A percentile compares a stretch with the other conserved stretches of the same genome.
These are phyloP conservation scores for Aleiodes sp. DNA, from an alignment of 1,140 invertebrate genomes.

Conservation along the genomic window DNA sequence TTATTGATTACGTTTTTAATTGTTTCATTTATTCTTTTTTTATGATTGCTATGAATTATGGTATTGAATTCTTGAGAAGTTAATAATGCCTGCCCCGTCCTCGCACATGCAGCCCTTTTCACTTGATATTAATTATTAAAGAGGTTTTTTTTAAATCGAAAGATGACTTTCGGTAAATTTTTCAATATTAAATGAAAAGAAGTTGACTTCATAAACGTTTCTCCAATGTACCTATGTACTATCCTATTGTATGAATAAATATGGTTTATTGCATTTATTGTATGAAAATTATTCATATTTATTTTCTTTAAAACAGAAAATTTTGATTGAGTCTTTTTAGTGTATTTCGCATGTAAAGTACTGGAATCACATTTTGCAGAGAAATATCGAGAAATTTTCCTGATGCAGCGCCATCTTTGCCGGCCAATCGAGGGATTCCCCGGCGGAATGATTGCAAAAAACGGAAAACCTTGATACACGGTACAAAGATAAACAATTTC, in stretches of 20 bases:
- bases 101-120: slow-evolving; percentile 6
- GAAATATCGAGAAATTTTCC: too few relatives aligned
- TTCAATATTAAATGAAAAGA: slow-evolving; percentile 23
- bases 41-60: background rate
- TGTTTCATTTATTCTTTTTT: background rate
- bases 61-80: background rate
- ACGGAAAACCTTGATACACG: too few relatives aligned
- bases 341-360: too few relatives aligned
- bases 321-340: too few relatives aligned
- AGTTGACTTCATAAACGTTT: slow-evolving; percentile 41
- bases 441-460: too few relatives aligned
- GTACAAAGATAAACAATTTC: too few relatives aligned
- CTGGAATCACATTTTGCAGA: too few relatives aligned
- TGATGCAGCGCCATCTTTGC: too few relatives aligned
- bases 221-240: slow-evolving; percentile 57
- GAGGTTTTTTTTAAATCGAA: slow-evolving; percentile 36
- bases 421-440: too few relatives aligned
- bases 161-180: slow-evolving; percentile 34
- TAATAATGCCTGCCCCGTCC: background rate
- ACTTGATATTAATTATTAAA: slow-evolving; percentile 26
- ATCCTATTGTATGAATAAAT: slow-evolving; percentile 60
- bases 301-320: too few relatives aligned
- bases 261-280: slow-evolving; percentile 49
- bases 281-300: background rate
- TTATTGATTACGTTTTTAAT: background rate